These are phyloP conservation scores for Illadopsis cleaveri DNA, from an alignment of 2,113 vertebrate genomes.

Conservation along the genomic window DNA sequence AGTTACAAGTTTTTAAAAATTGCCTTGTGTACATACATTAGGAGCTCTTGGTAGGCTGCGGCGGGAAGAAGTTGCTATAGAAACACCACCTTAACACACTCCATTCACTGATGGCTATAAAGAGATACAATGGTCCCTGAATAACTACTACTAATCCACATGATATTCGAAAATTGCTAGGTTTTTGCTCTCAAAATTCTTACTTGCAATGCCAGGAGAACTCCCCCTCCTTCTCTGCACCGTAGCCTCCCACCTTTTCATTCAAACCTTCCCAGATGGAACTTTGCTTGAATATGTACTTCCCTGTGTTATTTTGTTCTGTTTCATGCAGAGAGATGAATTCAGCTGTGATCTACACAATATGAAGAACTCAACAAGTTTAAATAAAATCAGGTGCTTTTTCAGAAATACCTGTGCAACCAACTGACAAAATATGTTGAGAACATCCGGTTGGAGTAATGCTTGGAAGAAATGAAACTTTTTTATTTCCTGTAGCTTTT, in stretches of 20 bases:
- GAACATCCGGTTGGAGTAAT: background rate
- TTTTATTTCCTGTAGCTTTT: background rate
- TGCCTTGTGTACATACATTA: conserved; percentile 18
- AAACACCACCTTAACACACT: conserved; percentile 15
- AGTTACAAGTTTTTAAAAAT: conserved; percentile 26
- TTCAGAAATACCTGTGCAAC: background rate
- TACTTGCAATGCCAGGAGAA: background rate
- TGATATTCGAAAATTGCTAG: background rate
- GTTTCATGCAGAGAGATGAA: background rate
- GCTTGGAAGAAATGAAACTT: background rate
- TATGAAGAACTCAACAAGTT: background rate
- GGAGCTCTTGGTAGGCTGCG: background rate
- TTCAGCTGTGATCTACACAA: background rate
- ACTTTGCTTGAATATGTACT: background rate
- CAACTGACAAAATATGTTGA: background rate
- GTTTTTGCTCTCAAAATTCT: background rate
- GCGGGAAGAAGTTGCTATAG: conserved; percentile 47
- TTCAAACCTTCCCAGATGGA: background rate
- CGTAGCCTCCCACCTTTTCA: background rate
- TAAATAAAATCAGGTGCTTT: background rate
- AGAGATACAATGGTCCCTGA: background rate
- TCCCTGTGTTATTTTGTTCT: background rate
- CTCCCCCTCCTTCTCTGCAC: background rate
- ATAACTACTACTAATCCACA: conserved; percentile 6
- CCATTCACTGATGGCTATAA: conserved; percentile 5